A percentile compares a stretch with the other conserved stretches of the same genome.
phyloP scores from a whole-genome alignment of 2,113 vertebrate species.

The Lasiurus borealis region DNA sequence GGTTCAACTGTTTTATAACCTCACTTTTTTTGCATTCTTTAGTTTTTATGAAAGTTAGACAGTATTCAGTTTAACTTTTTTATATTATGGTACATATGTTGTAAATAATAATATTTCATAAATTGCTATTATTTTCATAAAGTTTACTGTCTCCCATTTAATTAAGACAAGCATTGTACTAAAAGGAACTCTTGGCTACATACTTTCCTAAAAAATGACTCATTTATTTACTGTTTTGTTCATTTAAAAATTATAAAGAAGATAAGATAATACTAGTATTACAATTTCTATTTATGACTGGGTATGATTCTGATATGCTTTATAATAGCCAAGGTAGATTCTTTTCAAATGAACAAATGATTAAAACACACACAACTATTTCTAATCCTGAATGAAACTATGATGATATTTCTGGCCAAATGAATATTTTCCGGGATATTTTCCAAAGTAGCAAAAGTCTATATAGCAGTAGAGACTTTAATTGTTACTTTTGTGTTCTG shows the following conservation, averaged over 20 bases:
- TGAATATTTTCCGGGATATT: conserved; percentile 64
- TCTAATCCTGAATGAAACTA: conserved; percentile 49
- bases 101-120: conserved; percentile 51
- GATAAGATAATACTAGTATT: neutral
- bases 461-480: conserved; percentile 2
- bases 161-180: conserved; percentile 49
- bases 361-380: neutral
- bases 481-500: conserved; percentile 35
- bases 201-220: conserved; percentile 60
- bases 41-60: conserved; percentile 17
- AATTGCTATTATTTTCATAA: conserved; percentile 46
- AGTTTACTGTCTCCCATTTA: conserved; percentile 11
- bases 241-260: neutral
- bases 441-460: conserved; percentile 53
- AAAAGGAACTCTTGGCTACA: neutral
- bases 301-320: neutral
- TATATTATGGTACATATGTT: conserved; percentile 1
- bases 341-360: conserved; percentile 46
- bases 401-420: conserved; percentile 37
- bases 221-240: conserved; percentile 51
- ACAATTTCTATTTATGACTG: neutral
- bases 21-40: neutral
- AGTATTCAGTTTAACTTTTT: conserved; percentile 24
- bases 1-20: neutral
- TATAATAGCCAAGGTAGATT: conserved; percentile 37